Evolutionary conservation across 2,113 vertebrate genomes (phyloP), one percentile per base, ranked within the genome.

Genomic region (Cathartes aura): DNA sequence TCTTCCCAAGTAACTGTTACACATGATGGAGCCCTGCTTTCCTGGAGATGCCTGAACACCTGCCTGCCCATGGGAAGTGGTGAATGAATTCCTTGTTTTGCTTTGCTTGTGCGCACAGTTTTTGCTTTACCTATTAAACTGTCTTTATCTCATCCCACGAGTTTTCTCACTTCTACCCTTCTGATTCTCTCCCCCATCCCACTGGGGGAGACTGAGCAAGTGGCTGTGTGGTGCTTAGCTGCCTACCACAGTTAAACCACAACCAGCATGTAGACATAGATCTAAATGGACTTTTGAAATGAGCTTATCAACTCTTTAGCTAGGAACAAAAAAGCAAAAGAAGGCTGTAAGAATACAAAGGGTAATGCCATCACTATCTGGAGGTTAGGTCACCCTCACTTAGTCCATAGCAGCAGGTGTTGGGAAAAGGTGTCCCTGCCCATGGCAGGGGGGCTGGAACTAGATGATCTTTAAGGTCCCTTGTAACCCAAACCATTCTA

Each of bases 41-140:
- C 62, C 43, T 24, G 24, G 15, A 12, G 12, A 66, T n/a, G 30
- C 52, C 43, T 50, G 3, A 58, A 42, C 19, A n/a, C 43, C 40
- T 56, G 52, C 24, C 40, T 62, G 9, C 0, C 0, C 1, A 40
- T 27, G 21, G 22, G 20, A 0, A 76, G 63, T 3, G 17, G 38
- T 1, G 1, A 89, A 59, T 16, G 3, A 86, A 38, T 15, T 85
- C 64, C 58, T 58, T 53, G 9, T 42, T 56, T 75, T 34, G 43
- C 34, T 62, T 70, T 48, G 19, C 16, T 47, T 26, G 18, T 8
- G 4, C 2, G 1, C 3, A 2, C 14, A 47, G 55, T 16, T 76
- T 76, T 62, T 68, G 30, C 38, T 75, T 73, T 30, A 58, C 12
- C 43, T 60, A 13, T 27, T 12, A 19, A 93, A 58, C 34, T 23